Evolutionary conservation across 2,888 invertebrate genomes (phyloP), one percentile per base, ranked within the genome.

Genomic region (Gastrophysa polygoni): DNA sequence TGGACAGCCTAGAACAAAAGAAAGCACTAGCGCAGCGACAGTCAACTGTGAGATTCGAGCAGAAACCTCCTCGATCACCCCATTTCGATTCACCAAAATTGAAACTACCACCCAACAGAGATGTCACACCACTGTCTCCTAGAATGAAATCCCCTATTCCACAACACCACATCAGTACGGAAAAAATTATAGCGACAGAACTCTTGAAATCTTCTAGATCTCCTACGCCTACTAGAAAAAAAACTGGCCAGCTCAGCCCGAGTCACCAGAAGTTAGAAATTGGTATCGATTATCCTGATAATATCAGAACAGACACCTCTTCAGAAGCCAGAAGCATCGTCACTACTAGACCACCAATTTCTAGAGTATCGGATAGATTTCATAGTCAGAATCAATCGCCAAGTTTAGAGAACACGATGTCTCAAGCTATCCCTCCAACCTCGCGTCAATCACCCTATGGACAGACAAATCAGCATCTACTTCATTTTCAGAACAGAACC

Each of bases 121-220:
- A 82, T 58, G 77, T 77, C 49, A 69, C 76, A 10, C 77, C 78
- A 46, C 68, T 79, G 34, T 77, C 79, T 57, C 81, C 81, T 5
- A 71, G 81, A 55, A 71, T 82, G 18, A 77, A 73, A 64, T 81
- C 81, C n/a, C 82, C 82, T 0, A 76, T 82, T 59, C 80, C 81
- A 3, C 73, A 75, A 56, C 73, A 75, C 49, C 73, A 74, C 66
- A 70, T 81, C 6, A 79, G 80, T 62, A 77, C 81, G 1, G 80
- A 81, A 60, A 80, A 80, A 69, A 74, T 81, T 16, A 80, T 81
- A 54, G 80, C 81, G 3, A 81, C 81, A 0, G 81, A 81, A 68
- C 70, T 81, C 10, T 59, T 81, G 49, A 77, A 78, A 61, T 71
- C 73, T 3, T 69, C 60, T 21, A 66, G 69, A 50, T 70, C 73